Evolutionary conservation across 2,888 invertebrate genomes (phyloP).

Genomic region (Eutolmus rufibarbis): DNA sequence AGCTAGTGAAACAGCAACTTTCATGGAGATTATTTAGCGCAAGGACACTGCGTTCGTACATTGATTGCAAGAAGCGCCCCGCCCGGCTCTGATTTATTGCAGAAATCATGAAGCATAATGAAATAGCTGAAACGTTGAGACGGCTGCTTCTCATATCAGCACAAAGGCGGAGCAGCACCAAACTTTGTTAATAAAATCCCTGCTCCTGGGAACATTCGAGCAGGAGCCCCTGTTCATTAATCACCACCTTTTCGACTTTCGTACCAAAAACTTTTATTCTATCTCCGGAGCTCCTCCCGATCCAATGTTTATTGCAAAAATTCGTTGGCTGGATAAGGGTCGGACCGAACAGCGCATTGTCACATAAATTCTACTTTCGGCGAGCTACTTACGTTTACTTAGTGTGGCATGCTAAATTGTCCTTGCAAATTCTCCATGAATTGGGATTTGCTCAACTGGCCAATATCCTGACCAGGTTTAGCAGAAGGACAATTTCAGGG

Average conservation of each 20-base stretch:
- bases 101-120: conserved; percentile 10
- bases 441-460: not conserved
- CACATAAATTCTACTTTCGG: conserved; percentile 23
- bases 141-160: not conserved
- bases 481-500: not conserved
- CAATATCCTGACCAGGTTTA: not conserved
- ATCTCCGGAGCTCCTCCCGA: not conserved
- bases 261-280: conserved; percentile 1
- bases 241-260: conserved; percentile 6
- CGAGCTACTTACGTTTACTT: not conserved
- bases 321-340: not conserved
- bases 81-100: not conserved
- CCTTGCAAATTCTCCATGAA: not conserved
- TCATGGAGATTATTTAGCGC: not conserved
- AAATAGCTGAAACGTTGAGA: not conserved
- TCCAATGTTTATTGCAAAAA: not conserved
- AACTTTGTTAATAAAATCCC: conserved; percentile 15
- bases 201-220: not conserved
- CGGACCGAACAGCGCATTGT: not conserved
- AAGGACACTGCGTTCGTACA: not conserved
- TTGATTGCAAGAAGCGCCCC: not conserved
- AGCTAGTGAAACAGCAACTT: not conserved
- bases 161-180: not conserved
- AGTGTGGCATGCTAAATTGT: not conserved
- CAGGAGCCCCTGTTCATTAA: not conserved